Percentiles rank a stretch among this genome's conserved stretches.
Evolutionary conservation across 37 sponge, comb jelly and placozoan species (phyloP).

Genomic region (Aplysina aerophoba): DNA sequence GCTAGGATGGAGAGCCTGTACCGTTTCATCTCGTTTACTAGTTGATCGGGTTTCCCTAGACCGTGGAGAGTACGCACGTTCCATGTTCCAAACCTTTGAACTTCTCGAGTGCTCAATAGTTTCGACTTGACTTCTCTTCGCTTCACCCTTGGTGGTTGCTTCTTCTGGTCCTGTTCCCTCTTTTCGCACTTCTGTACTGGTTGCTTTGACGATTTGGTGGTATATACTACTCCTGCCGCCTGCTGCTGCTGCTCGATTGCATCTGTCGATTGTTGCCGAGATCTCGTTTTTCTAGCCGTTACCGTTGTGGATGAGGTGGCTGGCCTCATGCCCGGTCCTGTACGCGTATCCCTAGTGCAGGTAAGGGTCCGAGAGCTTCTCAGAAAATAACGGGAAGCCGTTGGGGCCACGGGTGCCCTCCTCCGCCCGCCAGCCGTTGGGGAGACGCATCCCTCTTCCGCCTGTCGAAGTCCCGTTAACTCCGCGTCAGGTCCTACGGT

Average conservation of each 20-base stretch:
- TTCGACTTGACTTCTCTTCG: neutral
- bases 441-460: slow-evolving; percentile 8
- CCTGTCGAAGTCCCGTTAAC: slow-evolving; percentile 9
- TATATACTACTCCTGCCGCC: too few species aligned
- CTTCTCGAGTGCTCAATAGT: slow-evolving; percentile 26
- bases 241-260: neutral
- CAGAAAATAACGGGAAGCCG: slow-evolving; percentile 16
- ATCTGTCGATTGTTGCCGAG: neutral
- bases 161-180: slow-evolving; percentile 12
- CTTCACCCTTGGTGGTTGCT: too few species aligned
- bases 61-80: slow-evolving; percentile 9
- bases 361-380: slow-evolving; percentile 10
- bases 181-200: slow-evolving; percentile 2
- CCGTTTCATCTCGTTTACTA: slow-evolving; percentile 17
- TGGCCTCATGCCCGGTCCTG: slow-evolving; percentile 5
- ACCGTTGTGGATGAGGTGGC: slow-evolving; percentile 10
- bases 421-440: slow-evolving; percentile 13
- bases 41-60: neutral
- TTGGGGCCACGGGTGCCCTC: slow-evolving; percentile 10
- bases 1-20: slow-evolving; percentile 21
- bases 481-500: slow-evolving; percentile 3
- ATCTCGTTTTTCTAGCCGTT: slow-evolving; percentile 2
- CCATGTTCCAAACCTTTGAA: slow-evolving; percentile 24
- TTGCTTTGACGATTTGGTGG: neutral
- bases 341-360: slow-evolving; percentile 4